These are phyloP conservation scores for Sebastes matsubarae DNA, from an alignment of 2,797 vertebrate genomes.

Conservation along the genomic window DNA sequence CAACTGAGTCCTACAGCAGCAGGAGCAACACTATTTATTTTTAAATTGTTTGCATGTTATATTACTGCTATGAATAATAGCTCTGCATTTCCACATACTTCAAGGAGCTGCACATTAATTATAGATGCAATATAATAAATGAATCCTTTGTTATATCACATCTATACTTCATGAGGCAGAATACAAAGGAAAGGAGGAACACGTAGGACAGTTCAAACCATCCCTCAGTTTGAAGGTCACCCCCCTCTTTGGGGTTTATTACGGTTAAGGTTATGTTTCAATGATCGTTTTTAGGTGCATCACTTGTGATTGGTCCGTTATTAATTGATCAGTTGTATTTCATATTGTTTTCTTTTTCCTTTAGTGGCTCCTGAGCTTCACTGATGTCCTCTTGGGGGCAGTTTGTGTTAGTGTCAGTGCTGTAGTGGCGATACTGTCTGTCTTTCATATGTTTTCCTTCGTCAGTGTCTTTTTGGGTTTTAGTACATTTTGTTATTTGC, in stretches of 20 bases:
- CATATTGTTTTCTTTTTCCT: not conserved
- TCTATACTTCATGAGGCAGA: not conserved
- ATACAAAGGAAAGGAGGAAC: not conserved
- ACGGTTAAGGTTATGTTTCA: not conserved
- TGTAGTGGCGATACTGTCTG: not conserved
- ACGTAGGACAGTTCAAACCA: not conserved
- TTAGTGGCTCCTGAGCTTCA: not conserved
- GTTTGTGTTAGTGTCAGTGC: not conserved
- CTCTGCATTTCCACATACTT: no score
- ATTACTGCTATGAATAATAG: not conserved
- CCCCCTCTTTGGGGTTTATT: not conserved
- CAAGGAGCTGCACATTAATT: not conserved
- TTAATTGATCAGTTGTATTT: not conserved
- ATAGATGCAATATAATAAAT: not conserved
- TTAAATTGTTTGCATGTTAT: not conserved
- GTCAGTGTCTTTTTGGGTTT: not conserved
- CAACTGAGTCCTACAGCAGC: not conserved
- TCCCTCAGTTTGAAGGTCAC: not conserved
- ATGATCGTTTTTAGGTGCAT: not conserved
- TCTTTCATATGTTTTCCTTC: no score
- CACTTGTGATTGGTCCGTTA: not conserved
- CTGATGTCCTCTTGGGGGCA: not conserved
- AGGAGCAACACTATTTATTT: not conserved
- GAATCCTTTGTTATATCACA: not conserved
- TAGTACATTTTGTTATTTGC: not conserved